Conservation (phyloP, 2,888 invertebrate species). For the Harpalus rubripes region DNA sequence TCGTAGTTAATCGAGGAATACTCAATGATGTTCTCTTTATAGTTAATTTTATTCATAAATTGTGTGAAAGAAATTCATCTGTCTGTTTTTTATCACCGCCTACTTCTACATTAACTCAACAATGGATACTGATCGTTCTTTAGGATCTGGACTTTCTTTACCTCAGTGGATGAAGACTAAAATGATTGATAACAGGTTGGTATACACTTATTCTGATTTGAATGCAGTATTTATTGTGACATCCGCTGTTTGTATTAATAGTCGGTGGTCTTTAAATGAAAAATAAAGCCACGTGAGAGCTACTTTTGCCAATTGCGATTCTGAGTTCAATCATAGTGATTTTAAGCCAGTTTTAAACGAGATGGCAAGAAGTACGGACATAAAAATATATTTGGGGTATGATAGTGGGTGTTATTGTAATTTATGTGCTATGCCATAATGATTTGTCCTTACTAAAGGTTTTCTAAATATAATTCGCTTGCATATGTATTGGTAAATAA, state of each 20-base stretch:
- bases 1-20: constrained; percentile 55
- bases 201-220: constrained; percentile 27
- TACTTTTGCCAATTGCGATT: constrained; percentile 52
- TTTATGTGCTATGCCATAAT: constrained; percentile 9
- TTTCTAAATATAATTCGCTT: constrained; percentile 4
- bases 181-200: constrained; percentile 80
- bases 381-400: constrained; percentile 30
- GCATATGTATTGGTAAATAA: constrained; percentile 8
- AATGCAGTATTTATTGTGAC: constrained; percentile 40
- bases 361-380: constrained; percentile 44
- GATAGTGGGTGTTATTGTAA: constrained; percentile 22
- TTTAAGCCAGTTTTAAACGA: constrained; percentile 17
- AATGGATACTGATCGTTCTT: constrained; percentile 80
- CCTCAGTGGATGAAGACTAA: constrained; percentile 88
- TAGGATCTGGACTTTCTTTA: constrained; percentile 82
- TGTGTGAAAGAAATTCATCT: constrained; percentile 35
- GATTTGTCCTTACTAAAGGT: background rate
- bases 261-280: constrained; percentile 35
- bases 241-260: constrained; percentile 18
- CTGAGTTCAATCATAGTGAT: background rate
- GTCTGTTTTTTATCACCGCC: constrained; percentile 33
- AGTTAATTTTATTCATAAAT: constrained; percentile 3
- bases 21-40: constrained; percentile 52
- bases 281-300: constrained; percentile 38
- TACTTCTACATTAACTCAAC: constrained; percentile 65